These are phyloP conservation scores for Pangasius sanitwongsei DNA, from an alignment of 2,797 vertebrate species.

Conservation along the genomic window DNA sequence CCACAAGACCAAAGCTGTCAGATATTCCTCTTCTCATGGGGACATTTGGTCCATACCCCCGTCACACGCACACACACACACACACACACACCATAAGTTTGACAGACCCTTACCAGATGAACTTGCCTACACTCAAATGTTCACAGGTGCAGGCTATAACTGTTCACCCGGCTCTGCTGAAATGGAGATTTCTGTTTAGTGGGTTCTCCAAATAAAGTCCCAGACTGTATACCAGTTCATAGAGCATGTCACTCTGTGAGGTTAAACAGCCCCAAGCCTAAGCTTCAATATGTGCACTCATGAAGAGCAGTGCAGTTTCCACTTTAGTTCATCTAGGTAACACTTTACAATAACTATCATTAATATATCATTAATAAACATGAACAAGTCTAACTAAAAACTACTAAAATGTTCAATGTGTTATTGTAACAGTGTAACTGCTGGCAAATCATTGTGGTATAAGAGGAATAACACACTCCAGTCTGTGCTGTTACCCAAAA, in stretches of 20 bases:
- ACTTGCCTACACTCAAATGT: slow-evolving; percentile 6
- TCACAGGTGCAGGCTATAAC: slow-evolving; percentile 42
- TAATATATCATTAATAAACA: neutral
- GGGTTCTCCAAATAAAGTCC: slow-evolving; percentile 45
- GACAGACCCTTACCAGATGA: slow-evolving; percentile 25
- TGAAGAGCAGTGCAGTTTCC: neutral
- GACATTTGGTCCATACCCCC: neutral
- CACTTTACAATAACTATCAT: neutral
- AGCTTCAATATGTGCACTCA: neutral
- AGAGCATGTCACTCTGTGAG: slow-evolving; percentile 15
- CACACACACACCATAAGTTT: slow-evolving; percentile 10
- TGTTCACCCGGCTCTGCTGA: slow-evolving; percentile 36
- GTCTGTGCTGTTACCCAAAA: neutral
- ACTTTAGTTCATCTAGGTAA: neutral
- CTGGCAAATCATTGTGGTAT: neutral
- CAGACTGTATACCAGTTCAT: slow-evolving; percentile 35
- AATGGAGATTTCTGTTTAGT: slow-evolving; percentile 64
- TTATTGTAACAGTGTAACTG: neutral
- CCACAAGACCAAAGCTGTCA: neutral
- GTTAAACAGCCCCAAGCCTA: slow-evolving; percentile 14
- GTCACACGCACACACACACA: neutral
- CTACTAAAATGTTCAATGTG: neutral
- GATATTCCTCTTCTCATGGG: neutral
- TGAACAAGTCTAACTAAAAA: neutral
- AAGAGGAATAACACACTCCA: neutral